Percentiles rank a stretch among this genome's conserved stretches.
Conservation (phyloP, 2,888 invertebrate species). For the Stenchaetothrips biformis region DNA sequence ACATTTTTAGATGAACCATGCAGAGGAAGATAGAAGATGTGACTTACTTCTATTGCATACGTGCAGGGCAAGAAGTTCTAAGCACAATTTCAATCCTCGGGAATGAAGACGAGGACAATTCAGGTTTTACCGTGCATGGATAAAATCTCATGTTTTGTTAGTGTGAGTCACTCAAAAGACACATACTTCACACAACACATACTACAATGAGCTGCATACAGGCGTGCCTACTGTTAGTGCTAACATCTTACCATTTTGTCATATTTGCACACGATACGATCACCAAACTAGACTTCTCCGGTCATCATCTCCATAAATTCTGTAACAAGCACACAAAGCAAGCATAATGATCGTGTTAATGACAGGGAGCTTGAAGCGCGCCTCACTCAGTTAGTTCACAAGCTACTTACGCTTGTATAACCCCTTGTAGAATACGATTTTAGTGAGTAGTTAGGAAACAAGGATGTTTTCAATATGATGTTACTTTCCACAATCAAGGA, state of each 20-base stretch:
- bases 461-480: background rate
- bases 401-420: constrained; percentile 14
- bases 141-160: background rate
- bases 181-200: constrained; percentile 8
- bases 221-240: constrained; percentile 9
- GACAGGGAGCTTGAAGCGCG: constrained; percentile 22
- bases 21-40: constrained; percentile 16
- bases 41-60: background rate
- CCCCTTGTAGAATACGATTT: background rate
- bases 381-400: constrained; percentile 20
- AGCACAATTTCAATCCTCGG: background rate
- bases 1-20: background rate
- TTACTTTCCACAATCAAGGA: no score
- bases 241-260: constrained; percentile 21
- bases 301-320: constrained; percentile 25
- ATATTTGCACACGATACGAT: constrained; percentile 23
- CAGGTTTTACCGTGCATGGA: background rate
- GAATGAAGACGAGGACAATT: background rate
- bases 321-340: constrained; percentile 21
- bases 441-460: background rate
- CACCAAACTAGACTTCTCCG: constrained; percentile 23
- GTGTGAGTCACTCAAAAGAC: constrained; percentile 8
- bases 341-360: constrained; percentile 13
- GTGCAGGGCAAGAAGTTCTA: background rate
- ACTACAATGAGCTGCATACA: constrained; percentile 6